Base-by-base conservation (phyloP, 37 sponge, comb jelly and placozoan species). In the Cladorhizidae sp. region DNA sequence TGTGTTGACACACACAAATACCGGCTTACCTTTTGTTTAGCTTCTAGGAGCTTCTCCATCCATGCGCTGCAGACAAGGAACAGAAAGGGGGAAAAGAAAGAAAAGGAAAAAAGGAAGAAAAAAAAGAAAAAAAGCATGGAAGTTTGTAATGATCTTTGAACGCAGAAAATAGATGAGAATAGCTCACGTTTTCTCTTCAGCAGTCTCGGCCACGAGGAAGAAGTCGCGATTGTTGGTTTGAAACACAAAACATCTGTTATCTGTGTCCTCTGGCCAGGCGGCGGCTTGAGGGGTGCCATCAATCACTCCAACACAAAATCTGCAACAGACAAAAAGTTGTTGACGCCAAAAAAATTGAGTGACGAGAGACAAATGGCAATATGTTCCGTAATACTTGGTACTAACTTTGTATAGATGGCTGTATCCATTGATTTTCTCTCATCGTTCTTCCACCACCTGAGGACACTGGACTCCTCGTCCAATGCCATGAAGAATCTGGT, bases 391-490 rank as follows among this genome's bases (percentile, higher is more conserved):
- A 14, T 42, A 49, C 51, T 72, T 40, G 49, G 1, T 32, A 54
- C 83, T 64, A 45, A 82, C 83, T 73, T 82, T 77, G 76, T 85
- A 71, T 77, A 39, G 59, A 77, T 28, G 17, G 77, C 12, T 57
- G 71, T 54, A 61, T 87, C 81, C 1, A 14, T 40, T 43, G 73
- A 40, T 35, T 15, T 69, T 38, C 77, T 64, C 1, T 68, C 36
- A 28, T 89, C 80, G 45, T 36, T 83, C 81, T 89, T 89, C 64
- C 62, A 89, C 75, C 71, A 84, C 26, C 85, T 76, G 29, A 84
- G 40, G 0, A 65, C 59, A 8, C 41, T 25, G 32, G 81, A 85
- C 3, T 74, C 90, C 35, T 84, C 85, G 41, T 89, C 90, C 51
- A 89, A 71, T 20, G 81, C 35, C 80, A 89, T 56, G 58, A 62